Base-by-base conservation (phyloP, 2,113 vertebrate species). In the Amblyopsis rosae region DNA sequence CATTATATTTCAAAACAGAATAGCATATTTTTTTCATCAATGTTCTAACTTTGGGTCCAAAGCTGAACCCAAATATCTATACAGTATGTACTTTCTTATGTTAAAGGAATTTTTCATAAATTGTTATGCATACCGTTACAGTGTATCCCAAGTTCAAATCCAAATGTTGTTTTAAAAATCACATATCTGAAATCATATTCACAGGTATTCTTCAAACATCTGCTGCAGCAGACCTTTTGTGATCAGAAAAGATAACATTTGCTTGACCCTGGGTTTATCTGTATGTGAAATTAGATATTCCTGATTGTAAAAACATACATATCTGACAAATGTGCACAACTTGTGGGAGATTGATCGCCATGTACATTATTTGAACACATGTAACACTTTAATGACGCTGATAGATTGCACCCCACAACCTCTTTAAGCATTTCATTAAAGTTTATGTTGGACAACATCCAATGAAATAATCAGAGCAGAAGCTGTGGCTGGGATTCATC, bases 361-460 rank as follows among this genome's bases (percentile, higher is more conserved):
- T 46, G 59, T 50, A 47, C 5, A 41, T 5, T 41, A 41, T 54
- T 73, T 6, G 16, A 67, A 76, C 79, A 78, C 70, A 59, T 9
- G 5, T 46, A 85, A 72, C 83, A 80, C 69, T 84, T 87, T 82
- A 86, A 88, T 75, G 66, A 70, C 72, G 54, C 65, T 70, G 82
- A 85, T 79, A 70, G 80, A 88, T 79, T 67, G 75, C 70, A 33
- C 9, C 65, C 60, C 45, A 65, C 76, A 13, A 71, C 77, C 69
- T 61, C 78, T 72, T 74, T 49, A 56, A 75, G 76, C 74, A 76
- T 70, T 80, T 55, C 63, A 72, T 41, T 59, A 32, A n/a, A n/a
- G 13, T 53, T 53, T 53, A 53, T 53, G 4, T 53, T 59, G 64
- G 63, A 9, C 26, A 56, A 63, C 6, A 2, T 62, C 49, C 11